Conservation (phyloP, 2,797 vertebrate species). For the Falco rusticolus region DNA sequence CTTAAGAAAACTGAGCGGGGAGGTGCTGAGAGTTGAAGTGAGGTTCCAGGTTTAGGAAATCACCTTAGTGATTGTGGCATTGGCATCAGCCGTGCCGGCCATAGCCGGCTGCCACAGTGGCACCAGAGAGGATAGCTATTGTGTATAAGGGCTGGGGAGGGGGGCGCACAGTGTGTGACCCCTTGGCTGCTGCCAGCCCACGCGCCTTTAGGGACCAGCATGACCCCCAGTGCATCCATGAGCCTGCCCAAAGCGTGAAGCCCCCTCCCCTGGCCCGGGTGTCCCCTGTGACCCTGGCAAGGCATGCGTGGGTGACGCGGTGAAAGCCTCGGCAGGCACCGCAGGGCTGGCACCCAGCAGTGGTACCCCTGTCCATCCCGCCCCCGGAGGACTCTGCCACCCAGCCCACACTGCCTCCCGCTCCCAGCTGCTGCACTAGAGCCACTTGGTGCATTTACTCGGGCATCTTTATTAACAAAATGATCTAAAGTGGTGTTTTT, state of each 20-base stretch:
- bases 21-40: accelerated
- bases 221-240: too few relatives aligned
- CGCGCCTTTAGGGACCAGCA: accelerated
- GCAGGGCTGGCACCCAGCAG: neutral
- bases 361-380: neutral
- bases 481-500: neutral
- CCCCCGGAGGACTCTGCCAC: neutral
- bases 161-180: accelerated
- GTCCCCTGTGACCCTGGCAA: neutral
- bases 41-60: neutral
- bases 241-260: neutral
- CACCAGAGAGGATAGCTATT: neutral
- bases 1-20: accelerated
- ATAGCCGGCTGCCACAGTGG: accelerated
- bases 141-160: neutral
- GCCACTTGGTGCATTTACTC: accelerated
- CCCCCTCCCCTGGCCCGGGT: neutral
- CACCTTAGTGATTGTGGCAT: accelerated
- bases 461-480: neutral
- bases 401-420: accelerated
- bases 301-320: accelerated
- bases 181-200: neutral
- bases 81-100: accelerated
- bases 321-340: neutral
- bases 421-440: accelerated